phyloP scores from a whole-genome alignment of 92 coral and sea anemone species.

The Zoanthus gigantus region DNA sequence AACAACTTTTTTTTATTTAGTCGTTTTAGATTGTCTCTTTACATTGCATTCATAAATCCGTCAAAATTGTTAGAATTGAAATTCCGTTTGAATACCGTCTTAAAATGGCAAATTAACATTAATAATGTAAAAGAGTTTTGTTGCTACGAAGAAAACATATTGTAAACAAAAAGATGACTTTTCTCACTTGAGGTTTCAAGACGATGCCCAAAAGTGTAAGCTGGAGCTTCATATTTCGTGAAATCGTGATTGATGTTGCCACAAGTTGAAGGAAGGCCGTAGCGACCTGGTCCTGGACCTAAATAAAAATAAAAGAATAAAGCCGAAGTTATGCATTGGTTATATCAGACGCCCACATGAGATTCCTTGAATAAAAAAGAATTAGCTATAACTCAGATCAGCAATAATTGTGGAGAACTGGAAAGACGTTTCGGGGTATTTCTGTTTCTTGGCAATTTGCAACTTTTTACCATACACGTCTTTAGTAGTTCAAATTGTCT shows the following conservation, averaged over 20 bases:
- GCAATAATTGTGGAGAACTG: too few species aligned
- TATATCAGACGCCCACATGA: neutral
- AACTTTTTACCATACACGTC: too few species aligned
- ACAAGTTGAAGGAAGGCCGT: slow-evolving; percentile 88
- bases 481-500: neutral
- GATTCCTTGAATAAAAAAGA: neutral
- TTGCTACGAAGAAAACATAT: slow-evolving; percentile 1
- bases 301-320: neutral
- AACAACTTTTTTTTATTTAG: neutral
- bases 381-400: too few species aligned
- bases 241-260: slow-evolving; percentile 82
- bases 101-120: neutral
- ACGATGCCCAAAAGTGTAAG: slow-evolving; percentile 88
- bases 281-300: slow-evolving; percentile 99
- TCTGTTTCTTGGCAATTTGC: too few species aligned
- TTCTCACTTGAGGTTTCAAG: slow-evolving; percentile 90
- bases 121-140: neutral
- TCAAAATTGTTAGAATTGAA: neutral
- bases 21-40: too few species aligned
- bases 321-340: neutral
- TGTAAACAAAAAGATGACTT: slow-evolving; percentile 18
- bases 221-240: slow-evolving; percentile 81
- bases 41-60: too few species aligned
- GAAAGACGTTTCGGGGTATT: too few species aligned
- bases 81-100: neutral